Base-by-base conservation (phyloP, 2,888 invertebrate genomes). In the Drosophila limbata region DNA sequence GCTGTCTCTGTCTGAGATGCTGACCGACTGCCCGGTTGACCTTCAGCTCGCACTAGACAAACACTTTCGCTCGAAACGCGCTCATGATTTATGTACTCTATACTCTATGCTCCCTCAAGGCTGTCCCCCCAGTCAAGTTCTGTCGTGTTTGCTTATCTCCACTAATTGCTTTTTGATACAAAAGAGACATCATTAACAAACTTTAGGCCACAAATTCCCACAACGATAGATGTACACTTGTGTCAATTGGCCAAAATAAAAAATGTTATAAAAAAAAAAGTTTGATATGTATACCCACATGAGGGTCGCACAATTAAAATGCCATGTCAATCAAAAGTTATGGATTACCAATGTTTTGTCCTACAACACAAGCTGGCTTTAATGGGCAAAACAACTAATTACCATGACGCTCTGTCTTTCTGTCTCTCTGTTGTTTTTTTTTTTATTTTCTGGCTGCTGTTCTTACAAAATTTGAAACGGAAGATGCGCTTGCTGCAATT, bases 251-350 rank as follows among this genome's bases (percentile, higher is more conserved):
- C 69, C 57, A 48, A 60, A 53, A 47, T 44, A 56, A 31, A 35
- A n/a, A 21, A 28, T 28, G 8, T 28, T n/a, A 37, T 13, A 17
- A 11, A 33, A 33, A 50, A 21, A 25, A 45, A 10, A 2, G 6
- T 25, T 5, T 17, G 39, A 21, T 21, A 15, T 35, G 8, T 44
- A 55, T 40, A 25, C 40, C 33, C 78, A 59, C 47, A 77, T 75
- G 84, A 72, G 81, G 83, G 76, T 69, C 73, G 57, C 42, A 44
- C 84, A 81, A 88, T 88, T 83, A 83, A 88, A 77, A 85, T 81
- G 74, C 73, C 88, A 72, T 69, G 81, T 83, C 85, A 79, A 82
- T 87, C 85, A 86, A 77, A 63, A 51, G 45, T 81, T 68, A 74
- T 76, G 80, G 82, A 80, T 80, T 80, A 78, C 65, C 65, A 52